Conservation (phyloP, 2,113 vertebrate genomes). For the Trochalopteron elliotii region DNA sequence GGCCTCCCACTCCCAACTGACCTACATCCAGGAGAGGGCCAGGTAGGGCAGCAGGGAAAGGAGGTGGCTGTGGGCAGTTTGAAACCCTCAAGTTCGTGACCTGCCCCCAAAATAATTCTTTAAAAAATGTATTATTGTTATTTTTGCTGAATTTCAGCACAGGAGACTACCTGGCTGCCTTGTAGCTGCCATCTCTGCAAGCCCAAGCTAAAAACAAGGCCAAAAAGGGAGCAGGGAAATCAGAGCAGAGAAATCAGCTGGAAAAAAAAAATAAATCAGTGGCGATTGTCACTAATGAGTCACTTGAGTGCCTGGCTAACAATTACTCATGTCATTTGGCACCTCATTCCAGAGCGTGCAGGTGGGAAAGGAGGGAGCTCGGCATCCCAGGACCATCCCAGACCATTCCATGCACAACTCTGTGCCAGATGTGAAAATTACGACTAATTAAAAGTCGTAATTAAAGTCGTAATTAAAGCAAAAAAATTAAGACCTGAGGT, state of each 20-base stretch:
- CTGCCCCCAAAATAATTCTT: neutral
- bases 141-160: neutral
- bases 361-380: neutral
- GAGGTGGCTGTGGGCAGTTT: neutral
- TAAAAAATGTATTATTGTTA: neutral
- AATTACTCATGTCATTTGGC: neutral
- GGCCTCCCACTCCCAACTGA: neutral
- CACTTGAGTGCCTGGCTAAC: neutral
- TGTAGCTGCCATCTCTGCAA: neutral
- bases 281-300: slow-evolving; percentile 23
- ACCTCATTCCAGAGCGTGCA: neutral
- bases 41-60: neutral
- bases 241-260: neutral
- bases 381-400: neutral
- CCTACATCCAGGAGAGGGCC: slow-evolving; percentile 6
- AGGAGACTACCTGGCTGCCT: neutral
- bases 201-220: neutral
- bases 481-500: neutral
- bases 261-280: neutral
- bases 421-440: neutral
- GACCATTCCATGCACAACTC: neutral
- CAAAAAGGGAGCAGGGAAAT: neutral
- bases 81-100: neutral
- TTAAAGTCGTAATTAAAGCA: neutral
- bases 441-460: neutral